Conservation (phyloP, 1,140 invertebrate species). For the Babylonia areolata region DNA sequence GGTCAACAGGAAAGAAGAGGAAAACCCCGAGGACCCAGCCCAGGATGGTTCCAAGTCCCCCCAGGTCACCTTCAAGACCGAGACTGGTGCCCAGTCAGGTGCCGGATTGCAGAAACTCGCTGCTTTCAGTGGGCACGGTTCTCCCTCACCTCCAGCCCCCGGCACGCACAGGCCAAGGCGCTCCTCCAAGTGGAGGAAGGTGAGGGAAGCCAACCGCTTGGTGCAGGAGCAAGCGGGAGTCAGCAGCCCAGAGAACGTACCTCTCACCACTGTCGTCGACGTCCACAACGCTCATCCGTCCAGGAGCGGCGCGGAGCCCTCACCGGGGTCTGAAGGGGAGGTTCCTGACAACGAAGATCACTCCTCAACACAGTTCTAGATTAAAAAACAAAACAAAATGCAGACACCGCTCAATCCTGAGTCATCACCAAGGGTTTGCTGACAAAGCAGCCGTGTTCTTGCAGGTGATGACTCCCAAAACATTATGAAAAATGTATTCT, state of each 20-base stretch:
- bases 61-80: background rate
- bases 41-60: background rate
- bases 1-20: too few species aligned
- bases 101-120: background rate
- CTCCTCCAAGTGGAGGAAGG: background rate
- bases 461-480: too few species aligned
- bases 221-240: background rate
- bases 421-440: too few species aligned
- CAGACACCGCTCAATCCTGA: too few species aligned
- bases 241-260: background rate
- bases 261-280: background rate
- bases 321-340: too few species aligned
- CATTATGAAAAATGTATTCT: too few species aligned
- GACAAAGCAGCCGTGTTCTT: too few species aligned
- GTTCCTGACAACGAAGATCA: background rate
- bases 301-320: background rate
- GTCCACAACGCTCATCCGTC: background rate
- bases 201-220: background rate
- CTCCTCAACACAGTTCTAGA: background rate
- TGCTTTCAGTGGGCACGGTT: background rate
- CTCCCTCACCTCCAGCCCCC: background rate
- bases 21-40: too few species aligned
- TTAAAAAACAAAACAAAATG: background rate
- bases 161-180: background rate
- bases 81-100: too few species aligned